Conservation (phyloP, 2,113 vertebrate species). For the Catharus fuscescens region DNA sequence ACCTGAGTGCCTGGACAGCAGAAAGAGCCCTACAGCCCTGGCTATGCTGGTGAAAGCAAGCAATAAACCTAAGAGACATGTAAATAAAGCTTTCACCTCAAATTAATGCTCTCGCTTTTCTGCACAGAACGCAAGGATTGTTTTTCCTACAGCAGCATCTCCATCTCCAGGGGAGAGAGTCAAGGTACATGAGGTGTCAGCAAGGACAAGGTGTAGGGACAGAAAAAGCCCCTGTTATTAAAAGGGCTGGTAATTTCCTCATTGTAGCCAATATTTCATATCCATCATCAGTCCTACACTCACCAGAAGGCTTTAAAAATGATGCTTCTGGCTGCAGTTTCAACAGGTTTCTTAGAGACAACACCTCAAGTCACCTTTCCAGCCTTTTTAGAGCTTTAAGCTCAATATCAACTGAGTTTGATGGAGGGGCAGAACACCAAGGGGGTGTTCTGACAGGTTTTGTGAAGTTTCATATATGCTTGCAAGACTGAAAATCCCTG, state of each 20-base stretch:
- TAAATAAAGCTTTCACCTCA: neutral
- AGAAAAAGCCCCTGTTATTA: neutral
- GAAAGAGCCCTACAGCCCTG: neutral
- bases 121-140: neutral
- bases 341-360: neutral
- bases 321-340: neutral
- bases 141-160: fast-evolving
- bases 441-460: neutral
- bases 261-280: neutral
- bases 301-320: neutral
- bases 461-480: fast-evolving
- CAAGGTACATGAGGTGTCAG: neutral
- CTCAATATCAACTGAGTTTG: neutral
- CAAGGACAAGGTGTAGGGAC: neutral
- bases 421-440: neutral
- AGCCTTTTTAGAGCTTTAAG: neutral
- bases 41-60: neutral
- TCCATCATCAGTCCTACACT: neutral
- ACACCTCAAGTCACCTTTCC: neutral
- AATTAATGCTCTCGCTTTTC: neutral
- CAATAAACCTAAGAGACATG: neutral
- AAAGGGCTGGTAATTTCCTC: neutral
- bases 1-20: neutral
- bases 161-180: neutral
- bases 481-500: neutral